Conservation (phyloP, 2,888 invertebrate species). For the Hybos culiciformis region DNA sequence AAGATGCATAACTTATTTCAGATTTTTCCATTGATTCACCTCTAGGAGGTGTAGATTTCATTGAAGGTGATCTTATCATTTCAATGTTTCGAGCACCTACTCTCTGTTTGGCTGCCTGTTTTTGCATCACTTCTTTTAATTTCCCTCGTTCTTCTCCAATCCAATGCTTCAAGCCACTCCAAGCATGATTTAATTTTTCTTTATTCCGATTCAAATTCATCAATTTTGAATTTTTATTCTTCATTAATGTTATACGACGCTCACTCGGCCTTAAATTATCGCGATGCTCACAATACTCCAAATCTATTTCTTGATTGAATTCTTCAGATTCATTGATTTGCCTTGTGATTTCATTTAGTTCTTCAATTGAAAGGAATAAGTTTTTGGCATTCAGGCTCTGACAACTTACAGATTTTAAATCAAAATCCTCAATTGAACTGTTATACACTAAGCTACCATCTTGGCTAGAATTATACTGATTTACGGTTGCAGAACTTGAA, state of each 20-base stretch:
- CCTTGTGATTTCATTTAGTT: constrained; percentile 32
- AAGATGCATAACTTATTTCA: constrained; percentile 8
- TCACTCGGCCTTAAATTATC: constrained; percentile 32
- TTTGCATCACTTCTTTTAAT: constrained; percentile 32
- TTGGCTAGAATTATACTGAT: constrained; percentile 19
- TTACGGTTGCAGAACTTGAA: constrained; percentile 18
- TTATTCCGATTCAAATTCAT: constrained; percentile 31
- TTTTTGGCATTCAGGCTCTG: constrained; percentile 32
- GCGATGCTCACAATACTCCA: constrained; percentile 34
- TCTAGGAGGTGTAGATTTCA: neutral
- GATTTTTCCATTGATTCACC: neutral
- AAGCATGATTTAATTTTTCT: constrained; percentile 32
- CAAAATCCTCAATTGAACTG: constrained; percentile 27
- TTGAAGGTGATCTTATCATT: neutral
- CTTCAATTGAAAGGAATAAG: constrained; percentile 33
- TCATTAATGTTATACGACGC: constrained; percentile 31
- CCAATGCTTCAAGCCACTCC: constrained; percentile 34
- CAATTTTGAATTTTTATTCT: constrained; percentile 31
- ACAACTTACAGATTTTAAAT: constrained; percentile 34
- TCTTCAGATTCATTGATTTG: constrained; percentile 34
- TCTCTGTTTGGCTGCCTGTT: constrained; percentile 30
- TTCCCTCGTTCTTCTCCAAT: constrained; percentile 31
- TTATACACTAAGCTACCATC: constrained; percentile 24
- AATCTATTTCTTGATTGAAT: constrained; percentile 29
- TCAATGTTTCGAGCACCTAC: constrained; percentile 10